Conservation (phyloP, 2,797 vertebrate genomes). For the Schizopygopsis malacanthus region DNA sequence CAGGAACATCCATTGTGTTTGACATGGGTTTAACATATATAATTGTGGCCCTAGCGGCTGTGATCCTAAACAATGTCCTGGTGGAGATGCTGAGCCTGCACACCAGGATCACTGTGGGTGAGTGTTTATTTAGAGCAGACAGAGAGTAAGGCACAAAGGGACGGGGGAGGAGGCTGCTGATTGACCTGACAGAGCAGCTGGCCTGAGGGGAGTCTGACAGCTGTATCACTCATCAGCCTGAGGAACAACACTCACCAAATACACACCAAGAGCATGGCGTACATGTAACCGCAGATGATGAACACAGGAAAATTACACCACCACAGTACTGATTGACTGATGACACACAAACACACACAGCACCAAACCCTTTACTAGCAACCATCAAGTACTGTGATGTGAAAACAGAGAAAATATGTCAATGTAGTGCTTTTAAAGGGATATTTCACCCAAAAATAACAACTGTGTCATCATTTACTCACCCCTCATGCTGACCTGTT, state of each 20-base stretch:
- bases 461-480: background rate
- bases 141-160: conserved; percentile 25
- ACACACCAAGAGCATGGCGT: background rate
- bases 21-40: conserved; percentile 99
- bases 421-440: background rate
- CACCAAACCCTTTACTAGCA: background rate
- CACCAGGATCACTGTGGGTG: conserved; percentile 92
- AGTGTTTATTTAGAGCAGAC: conserved; percentile 60
- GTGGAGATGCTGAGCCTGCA: conserved; percentile 94
- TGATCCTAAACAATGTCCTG: conserved; percentile 93
- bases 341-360: background rate
- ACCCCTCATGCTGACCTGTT: background rate
- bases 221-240: conserved; percentile 47
- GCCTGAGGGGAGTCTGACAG: conserved; percentile 39
- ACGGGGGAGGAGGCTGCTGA: conserved; percentile 45
- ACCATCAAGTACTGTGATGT: background rate
- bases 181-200: conserved; percentile 45
- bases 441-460: background rate
- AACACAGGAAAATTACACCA: background rate
- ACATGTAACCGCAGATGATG: background rate
- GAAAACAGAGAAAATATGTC: background rate
- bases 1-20: conserved; percentile 95
- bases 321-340: background rate
- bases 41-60: conserved; percentile 89
- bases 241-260: conserved; percentile 22